Evolutionary conservation across 2,113 vertebrate genomes (phyloP), one percentile per base, ranked within the genome.

Genomic region (Larimichthys crocea): DNA sequence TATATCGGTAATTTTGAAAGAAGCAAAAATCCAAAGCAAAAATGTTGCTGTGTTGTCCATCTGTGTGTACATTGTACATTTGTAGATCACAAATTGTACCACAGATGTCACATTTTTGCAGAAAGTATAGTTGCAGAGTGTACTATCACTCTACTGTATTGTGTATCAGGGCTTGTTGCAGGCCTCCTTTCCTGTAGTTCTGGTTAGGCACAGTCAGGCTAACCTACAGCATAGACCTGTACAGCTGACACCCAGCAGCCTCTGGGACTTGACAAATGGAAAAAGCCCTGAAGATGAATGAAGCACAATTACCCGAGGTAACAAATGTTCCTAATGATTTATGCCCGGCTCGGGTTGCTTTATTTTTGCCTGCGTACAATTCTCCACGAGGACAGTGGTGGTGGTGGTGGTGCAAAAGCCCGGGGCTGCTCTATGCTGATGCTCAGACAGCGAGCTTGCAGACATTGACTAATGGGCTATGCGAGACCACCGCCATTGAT

Each of bases 301-400:
- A 90, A 92, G 86, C 88, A 92, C 86, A 94, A 93, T 93, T 93
- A 93, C 87, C 83, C 57, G n/a, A 91, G 89, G 89, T 94, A 94
- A 94, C 92, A 94, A 94, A 93, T 93, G 92, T 91, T 92, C 84
- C 90, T 88, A 84, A 91, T 96, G 94, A 96, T 96, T 95, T 95
- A 96, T 95, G 92, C 88, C 74, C 80, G n/a, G 90, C 93, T 96
- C 91, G 10, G 73, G 93, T 95, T 94, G 93, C 94, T 94, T 91
- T 92, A 91, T 93, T 94, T 93, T 90, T 40, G 88, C 91, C 92
- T 62, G 87, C 82, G 86, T 88, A 89, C 80, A 78, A 86, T 86
- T 88, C 88, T 91, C 86, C 81, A 85, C 86, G 84, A 93, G 89
- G 94, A 94, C 92, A 92, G 93, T 90, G 83, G 88, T 84, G 83